Evolutionary conservation across 1,140 invertebrate species (phyloP), one percentile per base, ranked within the genome.

Genomic region (Frieseomelitta varia): DNA sequence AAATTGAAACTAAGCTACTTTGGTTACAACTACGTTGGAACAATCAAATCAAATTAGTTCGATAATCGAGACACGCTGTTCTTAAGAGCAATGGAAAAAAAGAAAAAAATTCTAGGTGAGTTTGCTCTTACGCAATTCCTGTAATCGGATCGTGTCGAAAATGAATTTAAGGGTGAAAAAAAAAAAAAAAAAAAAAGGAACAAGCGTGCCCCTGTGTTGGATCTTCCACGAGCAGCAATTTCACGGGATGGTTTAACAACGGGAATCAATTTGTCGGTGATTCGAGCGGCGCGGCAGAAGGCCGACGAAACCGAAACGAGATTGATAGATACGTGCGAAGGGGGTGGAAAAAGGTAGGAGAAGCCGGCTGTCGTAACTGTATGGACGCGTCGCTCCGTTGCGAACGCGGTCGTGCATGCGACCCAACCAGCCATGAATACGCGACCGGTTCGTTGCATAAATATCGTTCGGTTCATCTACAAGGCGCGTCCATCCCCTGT

Each of bases 371-470:
- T 68, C 58, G 58, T 61, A 61, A 61, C 24, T n/a, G 71, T 72
- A 72, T n/a, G 12, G 69, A 1, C 39, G 27, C 10, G 72, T 21
- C 65, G 51, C 10, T 11, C 27, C 10, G 51, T 30, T 30, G n/a
- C n/a, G 19, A 74, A 55, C n/a, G 72, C 72, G 34, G 19, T 19
- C 51, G 47, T 72, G 69, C 69, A 19, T 74, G 72, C 51, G 72
- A 74, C 1, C 14, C 51, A 30, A 55, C 51, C 72, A 55, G 27
- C 72, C 72, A 21, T 30, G 51, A 55, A 55, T 74, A 30, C 72
- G 51, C 72, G 27, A 74, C n/a, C 72, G 72, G 72, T 74, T 55
- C 72, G 72, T 74, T 74, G 72, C 72, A 74, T 74, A 74, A 74
- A 74, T 74, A 74, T 74, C 72, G 72, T 47, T 53, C 27, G 72